A percentile compares a stretch with the other conserved stretches of the same genome.
phyloP scores from a whole-genome alignment of 2,797 vertebrate species.

The Phalloptychus januarius region DNA sequence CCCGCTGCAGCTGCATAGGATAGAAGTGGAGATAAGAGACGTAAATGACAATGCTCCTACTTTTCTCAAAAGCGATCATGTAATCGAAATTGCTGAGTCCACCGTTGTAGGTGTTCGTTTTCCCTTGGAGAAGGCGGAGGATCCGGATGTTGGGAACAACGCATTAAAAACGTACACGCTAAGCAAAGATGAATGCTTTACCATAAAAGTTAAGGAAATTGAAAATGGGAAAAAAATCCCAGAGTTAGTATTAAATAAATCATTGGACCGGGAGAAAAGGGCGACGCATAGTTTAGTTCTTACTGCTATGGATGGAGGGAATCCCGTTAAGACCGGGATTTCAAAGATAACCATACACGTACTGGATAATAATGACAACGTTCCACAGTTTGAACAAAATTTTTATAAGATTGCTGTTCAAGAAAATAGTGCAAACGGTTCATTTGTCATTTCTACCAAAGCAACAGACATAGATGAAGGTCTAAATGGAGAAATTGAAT shows the following conservation, averaged over 20 bases:
- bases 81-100: constrained; percentile 27
- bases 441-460: constrained; percentile 36
- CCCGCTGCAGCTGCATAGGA: constrained; percentile 77
- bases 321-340: constrained; percentile 62
- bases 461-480: constrained; percentile 63
- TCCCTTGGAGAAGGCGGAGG: constrained; percentile 54
- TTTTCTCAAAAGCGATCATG: constrained; percentile 39
- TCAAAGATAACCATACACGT: constrained; percentile 63
- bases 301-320: constrained; percentile 73
- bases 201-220: constrained; percentile 65
- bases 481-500: constrained; percentile 60
- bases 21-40: constrained; percentile 55
- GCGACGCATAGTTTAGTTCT: constrained; percentile 59
- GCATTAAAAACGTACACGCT: constrained; percentile 51
- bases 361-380: constrained; percentile 70
- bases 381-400: constrained; percentile 47
- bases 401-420: constrained; percentile 55
- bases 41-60: constrained; percentile 75
- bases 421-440: constrained; percentile 53
- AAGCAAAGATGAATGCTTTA: constrained; percentile 68
- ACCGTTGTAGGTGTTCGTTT: constrained; percentile 46
- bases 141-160: constrained; percentile 64
- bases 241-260: constrained; percentile 69
- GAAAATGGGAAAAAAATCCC: constrained; percentile 47
- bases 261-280: constrained; percentile 68